Percentiles rank a stretch among this genome's conserved stretches.
Conservation (phyloP, 1,140 invertebrate species). For the Reticulitermes speratus region DNA sequence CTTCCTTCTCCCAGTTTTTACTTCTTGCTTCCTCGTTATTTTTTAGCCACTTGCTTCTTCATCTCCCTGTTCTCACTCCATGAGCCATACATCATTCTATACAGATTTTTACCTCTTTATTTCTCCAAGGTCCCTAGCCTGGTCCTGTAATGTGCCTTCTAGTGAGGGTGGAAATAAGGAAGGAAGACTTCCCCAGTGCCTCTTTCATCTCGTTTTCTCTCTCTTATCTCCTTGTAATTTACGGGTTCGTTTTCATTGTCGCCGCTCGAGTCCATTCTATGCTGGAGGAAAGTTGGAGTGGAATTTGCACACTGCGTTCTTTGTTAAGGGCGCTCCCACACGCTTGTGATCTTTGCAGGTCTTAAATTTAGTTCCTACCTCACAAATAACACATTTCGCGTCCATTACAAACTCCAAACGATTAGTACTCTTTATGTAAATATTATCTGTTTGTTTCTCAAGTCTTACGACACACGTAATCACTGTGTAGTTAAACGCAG, state of each 20-base stretch:
- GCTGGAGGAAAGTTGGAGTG: neutral
- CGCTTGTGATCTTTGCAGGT: neutral
- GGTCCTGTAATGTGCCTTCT: neutral
- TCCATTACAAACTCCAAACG: no score
- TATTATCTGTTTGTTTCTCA: no score
- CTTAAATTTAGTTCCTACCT: no score
- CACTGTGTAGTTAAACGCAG: no score
- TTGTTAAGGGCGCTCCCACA: neutral
- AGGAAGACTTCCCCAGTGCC: constrained; percentile 31
- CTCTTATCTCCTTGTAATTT: constrained; percentile 35
- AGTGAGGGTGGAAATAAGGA: neutral
- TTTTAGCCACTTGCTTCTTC: no score
- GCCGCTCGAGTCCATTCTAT: neutral
- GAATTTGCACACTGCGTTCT: neutral
- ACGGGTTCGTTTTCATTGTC: constrained; percentile 35
- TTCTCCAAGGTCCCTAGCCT: neutral
- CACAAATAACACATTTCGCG: no score
- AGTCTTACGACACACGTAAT: no score
- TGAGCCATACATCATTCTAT: neutral
- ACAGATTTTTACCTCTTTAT: constrained; percentile 19
- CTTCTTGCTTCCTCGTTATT: neutral
- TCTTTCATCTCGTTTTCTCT: constrained; percentile 31
- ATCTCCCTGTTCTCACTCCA: neutral
- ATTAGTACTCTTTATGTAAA: no score
- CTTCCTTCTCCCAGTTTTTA: neutral